Evolutionary conservation across 2,113 vertebrate species (phyloP).

Genomic region (Rhabdornis inornatus): DNA sequence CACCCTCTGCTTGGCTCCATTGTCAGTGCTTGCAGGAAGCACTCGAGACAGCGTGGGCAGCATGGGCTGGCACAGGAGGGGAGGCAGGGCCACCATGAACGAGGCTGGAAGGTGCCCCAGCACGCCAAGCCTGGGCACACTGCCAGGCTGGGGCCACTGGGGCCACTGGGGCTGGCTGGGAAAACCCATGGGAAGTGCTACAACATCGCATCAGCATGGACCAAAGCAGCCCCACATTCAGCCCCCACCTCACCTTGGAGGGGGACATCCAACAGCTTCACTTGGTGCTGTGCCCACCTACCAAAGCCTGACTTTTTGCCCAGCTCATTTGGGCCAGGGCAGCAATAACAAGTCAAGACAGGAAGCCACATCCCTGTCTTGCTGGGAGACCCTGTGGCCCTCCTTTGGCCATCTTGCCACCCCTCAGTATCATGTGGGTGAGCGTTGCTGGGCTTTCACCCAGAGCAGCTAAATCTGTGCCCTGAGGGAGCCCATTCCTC

Average conservation of each 20-base stretch:
- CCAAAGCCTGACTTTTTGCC: fast-evolving
- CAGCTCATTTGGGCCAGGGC: fast-evolving
- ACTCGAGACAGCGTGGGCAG: not conserved
- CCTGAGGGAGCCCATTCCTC: not conserved
- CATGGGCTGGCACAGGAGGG: fast-evolving
- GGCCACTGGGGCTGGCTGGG: not conserved
- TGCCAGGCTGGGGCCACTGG: fast-evolving
- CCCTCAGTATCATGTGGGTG: not conserved
- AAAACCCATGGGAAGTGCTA: not conserved
- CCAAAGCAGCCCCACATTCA: not conserved
- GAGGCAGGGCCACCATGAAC: fast-evolving
- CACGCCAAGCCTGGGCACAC: not conserved
- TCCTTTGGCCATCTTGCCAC: not conserved
- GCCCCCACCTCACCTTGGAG: fast-evolving
- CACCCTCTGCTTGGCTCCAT: not conserved
- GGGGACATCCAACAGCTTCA: not conserved
- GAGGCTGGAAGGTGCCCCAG: not conserved
- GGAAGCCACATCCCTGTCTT: fast-evolving
- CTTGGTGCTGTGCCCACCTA: too few relatives aligned
- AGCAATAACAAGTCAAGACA: not conserved
- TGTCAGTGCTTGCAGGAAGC: not conserved
- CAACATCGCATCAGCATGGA: not conserved
- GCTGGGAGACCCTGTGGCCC: fast-evolving
- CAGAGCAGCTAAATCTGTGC: not conserved
- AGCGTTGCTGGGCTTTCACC: not conserved